These are phyloP conservation scores for Acronicta aceris DNA, from an alignment of 2,888 invertebrate species.

Conservation along the genomic window DNA sequence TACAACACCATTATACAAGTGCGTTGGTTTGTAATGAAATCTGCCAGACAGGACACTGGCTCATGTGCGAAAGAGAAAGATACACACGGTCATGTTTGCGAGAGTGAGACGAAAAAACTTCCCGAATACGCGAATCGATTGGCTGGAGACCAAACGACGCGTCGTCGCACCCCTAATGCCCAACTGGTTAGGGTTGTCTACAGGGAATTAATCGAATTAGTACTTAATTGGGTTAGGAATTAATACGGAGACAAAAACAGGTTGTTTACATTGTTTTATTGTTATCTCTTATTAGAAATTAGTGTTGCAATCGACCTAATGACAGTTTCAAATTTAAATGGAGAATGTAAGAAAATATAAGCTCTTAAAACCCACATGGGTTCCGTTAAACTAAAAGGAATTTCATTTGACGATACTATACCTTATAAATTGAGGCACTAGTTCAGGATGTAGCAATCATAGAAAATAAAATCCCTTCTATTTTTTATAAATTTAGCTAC, in stretches of 20 bases:
- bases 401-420: no score
- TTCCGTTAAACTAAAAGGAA: no score
- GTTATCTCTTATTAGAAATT: background rate
- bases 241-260: conserved; percentile 7
- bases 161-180: conserved; percentile 76
- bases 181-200: conserved; percentile 73
- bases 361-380: no score
- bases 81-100: conserved; percentile 54
- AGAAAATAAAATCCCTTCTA: no score
- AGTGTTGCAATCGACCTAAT: no score
- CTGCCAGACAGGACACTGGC: conserved; percentile 73
- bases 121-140: conserved; percentile 85
- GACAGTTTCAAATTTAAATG: no score
- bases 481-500: conserved; percentile 1
- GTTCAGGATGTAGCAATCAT: no score
- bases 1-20: conserved; percentile 37
- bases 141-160: conserved; percentile 70
- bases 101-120: conserved; percentile 63
- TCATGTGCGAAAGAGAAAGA: conserved; percentile 66
- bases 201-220: conserved; percentile 59
- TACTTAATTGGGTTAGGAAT: conserved; percentile 34
- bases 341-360: no score
- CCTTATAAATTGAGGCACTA: no score
- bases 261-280: conserved; percentile 3
- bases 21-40: conserved; percentile 71